phyloP scores from a whole-genome alignment of 2,113 vertebrate genomes.

The Propithecus coquereli region DNA sequence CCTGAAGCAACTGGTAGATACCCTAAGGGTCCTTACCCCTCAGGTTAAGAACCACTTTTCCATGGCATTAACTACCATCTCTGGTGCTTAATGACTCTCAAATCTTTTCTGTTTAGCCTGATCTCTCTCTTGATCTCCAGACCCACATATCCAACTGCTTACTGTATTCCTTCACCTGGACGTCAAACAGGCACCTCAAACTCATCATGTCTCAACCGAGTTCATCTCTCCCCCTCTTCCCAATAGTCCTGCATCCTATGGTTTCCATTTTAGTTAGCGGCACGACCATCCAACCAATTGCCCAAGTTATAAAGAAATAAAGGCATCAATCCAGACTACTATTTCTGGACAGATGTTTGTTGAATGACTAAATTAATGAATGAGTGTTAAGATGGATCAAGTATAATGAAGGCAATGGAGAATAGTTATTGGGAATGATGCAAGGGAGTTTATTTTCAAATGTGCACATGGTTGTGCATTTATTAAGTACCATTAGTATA shows the following conservation, averaged over 20 bases:
- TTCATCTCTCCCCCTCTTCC: background rate
- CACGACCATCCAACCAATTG: background rate
- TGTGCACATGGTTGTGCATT: background rate
- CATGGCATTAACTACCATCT: background rate
- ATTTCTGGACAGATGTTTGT: background rate
- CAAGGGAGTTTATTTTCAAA: background rate
- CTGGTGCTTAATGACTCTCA: background rate
- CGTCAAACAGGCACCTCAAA: background rate
- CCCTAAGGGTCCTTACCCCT: background rate
- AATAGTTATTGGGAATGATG: background rate
- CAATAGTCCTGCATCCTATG: background rate
- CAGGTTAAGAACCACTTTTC: background rate
- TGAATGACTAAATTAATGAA: background rate
- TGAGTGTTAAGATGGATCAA: background rate
- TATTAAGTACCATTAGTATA: background rate
- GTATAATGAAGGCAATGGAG: background rate
- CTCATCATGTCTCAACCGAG: background rate
- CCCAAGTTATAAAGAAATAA: background rate
- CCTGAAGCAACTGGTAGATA: background rate
- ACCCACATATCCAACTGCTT: background rate
- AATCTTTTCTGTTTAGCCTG: background rate
- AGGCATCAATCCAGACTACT: background rate
- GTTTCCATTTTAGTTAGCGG: background rate
- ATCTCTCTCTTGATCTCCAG: background rate
- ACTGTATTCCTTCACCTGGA: background rate